phyloP scores from a whole-genome alignment of 2,888 invertebrate species.

The Lasioglossum villosulum region DNA sequence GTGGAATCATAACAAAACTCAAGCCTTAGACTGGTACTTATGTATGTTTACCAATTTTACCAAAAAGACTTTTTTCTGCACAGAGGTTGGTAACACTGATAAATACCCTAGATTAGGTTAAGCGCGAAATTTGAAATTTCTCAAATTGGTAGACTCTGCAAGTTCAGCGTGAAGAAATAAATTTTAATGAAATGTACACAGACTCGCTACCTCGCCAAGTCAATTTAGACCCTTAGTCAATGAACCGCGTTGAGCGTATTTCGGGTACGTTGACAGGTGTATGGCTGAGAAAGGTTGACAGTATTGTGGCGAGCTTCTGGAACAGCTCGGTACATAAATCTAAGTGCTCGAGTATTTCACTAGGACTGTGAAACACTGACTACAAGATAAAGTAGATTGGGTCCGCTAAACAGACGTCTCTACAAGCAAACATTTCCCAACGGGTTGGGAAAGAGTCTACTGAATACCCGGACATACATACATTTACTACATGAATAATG shows the following conservation, averaged over 20 bases:
- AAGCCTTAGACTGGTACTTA: too few species aligned
- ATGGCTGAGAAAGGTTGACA: slow-evolving; percentile 14
- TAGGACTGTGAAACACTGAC: slow-evolving; percentile 8
- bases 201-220: not conserved
- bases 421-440: not conserved
- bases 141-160: not conserved
- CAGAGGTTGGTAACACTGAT: too few species aligned
- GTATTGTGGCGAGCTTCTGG: not conserved
- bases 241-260: not conserved
- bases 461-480: not conserved
- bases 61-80: too few species aligned
- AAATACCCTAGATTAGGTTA: too few species aligned
- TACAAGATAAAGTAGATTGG: slow-evolving; percentile 19
- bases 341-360: not conserved
- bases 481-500: not conserved
- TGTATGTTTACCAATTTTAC: too few species aligned
- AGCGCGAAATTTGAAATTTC: not conserved
- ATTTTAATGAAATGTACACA: not conserved
- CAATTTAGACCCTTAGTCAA: not conserved
- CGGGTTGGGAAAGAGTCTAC: not conserved
- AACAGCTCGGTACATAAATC: slow-evolving; percentile 15
- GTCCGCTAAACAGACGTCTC: not conserved
- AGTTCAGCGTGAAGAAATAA: not conserved
- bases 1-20: too few species aligned
- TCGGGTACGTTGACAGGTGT: not conserved